phyloP scores from a whole-genome alignment of 2,113 vertebrate genomes.

The Psittacara wagleri region DNA sequence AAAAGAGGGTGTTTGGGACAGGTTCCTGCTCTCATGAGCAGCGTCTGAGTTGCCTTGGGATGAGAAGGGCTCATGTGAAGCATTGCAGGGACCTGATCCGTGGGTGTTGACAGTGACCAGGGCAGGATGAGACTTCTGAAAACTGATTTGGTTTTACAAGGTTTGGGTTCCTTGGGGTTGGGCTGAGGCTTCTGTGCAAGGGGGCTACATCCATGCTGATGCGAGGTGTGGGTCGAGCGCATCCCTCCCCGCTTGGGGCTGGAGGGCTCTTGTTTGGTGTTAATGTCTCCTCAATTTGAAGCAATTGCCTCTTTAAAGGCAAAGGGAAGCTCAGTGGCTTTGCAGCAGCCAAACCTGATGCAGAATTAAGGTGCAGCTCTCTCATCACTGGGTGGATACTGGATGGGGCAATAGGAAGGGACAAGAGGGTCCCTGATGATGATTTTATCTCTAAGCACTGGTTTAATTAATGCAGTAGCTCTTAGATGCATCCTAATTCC shows the following conservation, averaged over 20 bases:
- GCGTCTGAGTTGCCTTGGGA: fast-evolving
- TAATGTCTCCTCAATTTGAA: not conserved
- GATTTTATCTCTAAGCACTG: not conserved
- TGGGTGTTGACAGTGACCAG: not conserved
- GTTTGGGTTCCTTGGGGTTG: not conserved
- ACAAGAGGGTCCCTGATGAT: not conserved
- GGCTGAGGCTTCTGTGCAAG: not conserved
- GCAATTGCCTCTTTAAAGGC: not conserved
- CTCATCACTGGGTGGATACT: fast-evolving
- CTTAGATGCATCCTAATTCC: not conserved
- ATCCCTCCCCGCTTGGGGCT: not conserved
- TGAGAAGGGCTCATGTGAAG: not conserved
- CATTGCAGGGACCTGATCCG: not conserved
- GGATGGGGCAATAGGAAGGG: not conserved
- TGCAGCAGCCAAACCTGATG: fast-evolving
- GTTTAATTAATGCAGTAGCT: not conserved
- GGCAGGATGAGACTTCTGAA: not conserved
- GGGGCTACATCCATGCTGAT: fast-evolving
- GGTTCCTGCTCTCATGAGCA: not conserved
- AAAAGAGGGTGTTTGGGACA: fast-evolving
- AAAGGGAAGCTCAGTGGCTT: not conserved
- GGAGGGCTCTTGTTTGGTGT: fast-evolving
- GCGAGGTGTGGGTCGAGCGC: fast-evolving
- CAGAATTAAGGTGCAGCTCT: not conserved
- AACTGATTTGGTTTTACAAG: not conserved